A percentile compares a stretch with the other conserved stretches of the same genome.
phyloP scores from a whole-genome alignment of 2,888 invertebrate species.

The Exocentrus adspersus region DNA sequence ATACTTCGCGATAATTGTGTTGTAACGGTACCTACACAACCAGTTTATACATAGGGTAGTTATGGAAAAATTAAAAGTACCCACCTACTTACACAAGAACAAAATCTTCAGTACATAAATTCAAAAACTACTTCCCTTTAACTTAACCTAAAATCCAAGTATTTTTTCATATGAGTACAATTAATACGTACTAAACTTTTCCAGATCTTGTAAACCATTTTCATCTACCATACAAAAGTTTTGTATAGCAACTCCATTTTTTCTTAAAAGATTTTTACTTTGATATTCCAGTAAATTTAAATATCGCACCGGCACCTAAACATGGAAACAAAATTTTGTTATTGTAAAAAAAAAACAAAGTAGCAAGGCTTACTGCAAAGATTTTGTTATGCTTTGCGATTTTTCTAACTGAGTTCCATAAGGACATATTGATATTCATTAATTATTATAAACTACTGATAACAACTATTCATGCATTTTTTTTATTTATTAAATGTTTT shows the following conservation, averaged over 20 bases:
- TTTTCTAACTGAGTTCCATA: constrained; percentile 50
- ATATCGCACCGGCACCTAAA: constrained; percentile 66
- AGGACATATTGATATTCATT: constrained; percentile 29
- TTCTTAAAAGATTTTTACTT: constrained; percentile 90
- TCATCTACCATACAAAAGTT: constrained; percentile 85
- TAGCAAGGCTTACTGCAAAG: constrained; percentile 42
- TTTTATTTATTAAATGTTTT: too few relatives aligned
- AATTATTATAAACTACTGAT: too few relatives aligned
- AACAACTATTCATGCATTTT: too few relatives aligned
- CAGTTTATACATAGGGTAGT: too few relatives aligned
- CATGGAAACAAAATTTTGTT: neutral
- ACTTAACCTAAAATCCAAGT: too few relatives aligned
- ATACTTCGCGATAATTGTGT: too few relatives aligned
- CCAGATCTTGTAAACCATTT: constrained; percentile 52
- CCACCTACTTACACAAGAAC: too few relatives aligned
- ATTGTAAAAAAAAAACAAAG: constrained; percentile 2
- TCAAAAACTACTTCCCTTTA: too few relatives aligned
- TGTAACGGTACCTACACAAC: too few relatives aligned
- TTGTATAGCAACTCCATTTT: constrained; percentile 88
- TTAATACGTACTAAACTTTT: constrained; percentile 72
- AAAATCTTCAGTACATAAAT: too few relatives aligned
- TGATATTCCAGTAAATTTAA: constrained; percentile 97
- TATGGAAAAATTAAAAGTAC: too few relatives aligned
- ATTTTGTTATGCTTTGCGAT: constrained; percentile 42
- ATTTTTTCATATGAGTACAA: too few relatives aligned